These are phyloP conservation scores for Didymodactylos carnosus DNA, from an alignment of 2,888 invertebrate genomes.

Conservation along the genomic window DNA sequence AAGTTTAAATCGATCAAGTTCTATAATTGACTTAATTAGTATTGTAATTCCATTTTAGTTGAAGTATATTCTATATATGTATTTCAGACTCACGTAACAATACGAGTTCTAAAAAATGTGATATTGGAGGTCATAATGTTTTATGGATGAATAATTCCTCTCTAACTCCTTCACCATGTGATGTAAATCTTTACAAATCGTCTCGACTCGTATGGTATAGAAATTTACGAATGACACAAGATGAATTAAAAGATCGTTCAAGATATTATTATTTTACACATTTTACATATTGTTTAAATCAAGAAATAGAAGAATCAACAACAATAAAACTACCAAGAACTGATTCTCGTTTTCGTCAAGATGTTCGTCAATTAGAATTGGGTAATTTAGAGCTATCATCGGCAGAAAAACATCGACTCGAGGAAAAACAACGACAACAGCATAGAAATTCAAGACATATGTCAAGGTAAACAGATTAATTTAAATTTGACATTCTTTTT, in stretches of 20 bases:
- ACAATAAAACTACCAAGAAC: not conserved
- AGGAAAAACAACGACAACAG: not conserved
- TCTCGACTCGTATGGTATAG: not conserved
- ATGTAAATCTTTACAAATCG: not conserved
- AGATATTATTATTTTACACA: not conserved
- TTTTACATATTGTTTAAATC: not conserved
- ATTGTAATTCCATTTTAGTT: too few species aligned
- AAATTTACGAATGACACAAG: not conserved
- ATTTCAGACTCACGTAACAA: too few species aligned
- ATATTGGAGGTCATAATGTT: not conserved
- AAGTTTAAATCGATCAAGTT: too few species aligned
- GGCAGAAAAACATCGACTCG: not conserved
- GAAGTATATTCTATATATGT: too few species aligned
- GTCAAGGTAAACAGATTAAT: too few species aligned
- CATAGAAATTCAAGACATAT: too few species aligned
- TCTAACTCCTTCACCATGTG: not conserved
- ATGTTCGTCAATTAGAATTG: not conserved
- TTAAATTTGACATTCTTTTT: too few species aligned
- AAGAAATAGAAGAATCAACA: not conserved
- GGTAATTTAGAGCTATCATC: not conserved
- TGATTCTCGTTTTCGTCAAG: not conserved
- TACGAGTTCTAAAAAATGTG: too few species aligned
- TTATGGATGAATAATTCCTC: not conserved
- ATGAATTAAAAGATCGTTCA: not conserved
- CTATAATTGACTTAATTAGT: too few species aligned